Evolutionary conservation across 2,888 invertebrate species (phyloP).

Genomic region (Ecdyonurus torrentis): DNA sequence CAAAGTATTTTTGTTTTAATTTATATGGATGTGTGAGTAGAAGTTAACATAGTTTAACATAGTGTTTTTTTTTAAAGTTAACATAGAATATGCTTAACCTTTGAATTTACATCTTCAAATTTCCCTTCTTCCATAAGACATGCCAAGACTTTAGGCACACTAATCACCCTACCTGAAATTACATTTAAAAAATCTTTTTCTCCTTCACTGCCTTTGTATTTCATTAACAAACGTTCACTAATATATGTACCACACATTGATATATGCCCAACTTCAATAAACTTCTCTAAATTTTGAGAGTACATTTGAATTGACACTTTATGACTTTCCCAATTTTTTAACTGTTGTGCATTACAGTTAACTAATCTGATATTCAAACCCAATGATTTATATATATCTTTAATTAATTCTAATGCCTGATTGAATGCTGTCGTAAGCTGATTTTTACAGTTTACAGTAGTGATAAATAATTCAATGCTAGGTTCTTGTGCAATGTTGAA

Average conservation of each 20-base stretch:
- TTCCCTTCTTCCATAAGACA: constrained; percentile 53
- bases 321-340: constrained; percentile 47
- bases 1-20: too few relatives aligned
- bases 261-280: constrained; percentile 56
- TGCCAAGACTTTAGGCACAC: constrained; percentile 55
- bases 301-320: constrained; percentile 55
- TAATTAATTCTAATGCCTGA: constrained; percentile 32
- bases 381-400: constrained; percentile 42
- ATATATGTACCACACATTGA: constrained; percentile 55
- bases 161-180: constrained; percentile 53
- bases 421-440: constrained; percentile 36
- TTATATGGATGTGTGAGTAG: too few relatives aligned
- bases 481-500: constrained; percentile 54
- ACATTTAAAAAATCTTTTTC: constrained; percentile 43
- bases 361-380: constrained; percentile 49
- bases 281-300: constrained; percentile 42
- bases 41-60: too few relatives aligned
- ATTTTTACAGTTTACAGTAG: constrained; percentile 29
- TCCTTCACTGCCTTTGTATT: constrained; percentile 37
- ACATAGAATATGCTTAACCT: too few relatives aligned
- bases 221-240: constrained; percentile 59
- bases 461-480: constrained; percentile 45
- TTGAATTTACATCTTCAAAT: too few relatives aligned
- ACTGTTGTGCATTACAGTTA: constrained; percentile 38
- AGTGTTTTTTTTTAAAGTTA: too few relatives aligned